Percentiles rank a stretch among this genome's conserved stretches.
These are phyloP conservation scores for Mus caroli DNA, from an alignment of 2,797 vertebrate species.

Conservation along the genomic window DNA sequence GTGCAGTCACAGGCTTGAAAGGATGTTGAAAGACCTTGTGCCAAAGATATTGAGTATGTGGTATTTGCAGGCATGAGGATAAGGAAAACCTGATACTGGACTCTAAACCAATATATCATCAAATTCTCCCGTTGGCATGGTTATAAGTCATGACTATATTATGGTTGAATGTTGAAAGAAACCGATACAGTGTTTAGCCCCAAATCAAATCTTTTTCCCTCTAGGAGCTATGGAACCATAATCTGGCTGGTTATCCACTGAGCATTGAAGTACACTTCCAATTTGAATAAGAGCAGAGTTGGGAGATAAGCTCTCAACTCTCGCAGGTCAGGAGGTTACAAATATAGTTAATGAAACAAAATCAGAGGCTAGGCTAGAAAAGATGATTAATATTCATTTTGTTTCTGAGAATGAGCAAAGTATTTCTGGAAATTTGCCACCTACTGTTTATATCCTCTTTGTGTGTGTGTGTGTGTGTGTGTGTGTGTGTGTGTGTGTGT, in stretches of 20 bases:
- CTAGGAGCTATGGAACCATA: background rate
- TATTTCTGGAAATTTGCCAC: background rate
- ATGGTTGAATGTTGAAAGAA: background rate
- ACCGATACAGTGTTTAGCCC: background rate
- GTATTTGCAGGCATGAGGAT: background rate
- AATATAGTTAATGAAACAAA: background rate
- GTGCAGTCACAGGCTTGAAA: fast-evolving
- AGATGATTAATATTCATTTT: background rate
- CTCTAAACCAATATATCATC: background rate
- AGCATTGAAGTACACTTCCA: background rate
- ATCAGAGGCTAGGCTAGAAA: background rate
- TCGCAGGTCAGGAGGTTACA: background rate
- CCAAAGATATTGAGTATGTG: background rate
- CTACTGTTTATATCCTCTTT: no score
- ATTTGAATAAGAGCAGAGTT: background rate
- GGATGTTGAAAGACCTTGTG: background rate
- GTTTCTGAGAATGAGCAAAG: background rate
- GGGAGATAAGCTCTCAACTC: background rate
- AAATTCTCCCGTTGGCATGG: conserved; percentile 52
- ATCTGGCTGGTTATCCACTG: background rate
- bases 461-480: no score
- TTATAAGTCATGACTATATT: background rate
- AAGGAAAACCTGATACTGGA: background rate
- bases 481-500: background rate
- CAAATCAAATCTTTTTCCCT: background rate